Base-by-base conservation (phyloP, 2,113 vertebrate species). In the Hippocampus guttulatus region DNA sequence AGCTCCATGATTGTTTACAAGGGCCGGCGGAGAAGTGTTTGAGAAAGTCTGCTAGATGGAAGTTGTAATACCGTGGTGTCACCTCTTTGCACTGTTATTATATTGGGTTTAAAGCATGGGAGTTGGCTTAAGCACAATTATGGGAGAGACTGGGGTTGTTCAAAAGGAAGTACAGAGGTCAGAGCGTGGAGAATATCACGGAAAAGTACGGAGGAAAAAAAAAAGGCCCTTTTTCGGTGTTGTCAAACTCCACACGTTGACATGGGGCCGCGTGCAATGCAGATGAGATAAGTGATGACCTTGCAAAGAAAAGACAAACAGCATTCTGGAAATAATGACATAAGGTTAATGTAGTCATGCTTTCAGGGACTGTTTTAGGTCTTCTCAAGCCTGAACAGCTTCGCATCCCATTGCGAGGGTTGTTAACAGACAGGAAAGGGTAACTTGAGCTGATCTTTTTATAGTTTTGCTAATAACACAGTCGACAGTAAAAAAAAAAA, bases 381-480 rank as follows among this genome's bases (percentile, higher is more conserved):
- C 61, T 82, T 61, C 73, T 75, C 63, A 79, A 25, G 47, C 54
- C 40, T 79, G 58, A 68, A 49, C 71, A 73, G 71, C 47, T 55
- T 81, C 68, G 12, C 3, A 75, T 73, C 66, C 64, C 76, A 69
- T 74, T 57, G 5, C 69, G 23, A 54, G 65, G 54, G 74, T 75
- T 86, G 78, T 88, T 87, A 88, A 88, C 85, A 68, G 73, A 87
- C 85, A 88, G 90, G 83, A 87, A 89, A 79, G 76, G 84, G 80
- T 84, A 87, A 85, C 82, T 86, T 84, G 85, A 85, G 77, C 73
- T 25, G 75, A 85, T 87, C 88, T 90, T 88, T 92, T 90, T 90
- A 90, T 90, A 90, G 91, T 88, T 86, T 88, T 88, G 85, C 86
- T 90, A 91, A 92, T 91, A 87, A 90, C 86, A 90, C 79, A 85